Percentiles rank a stretch among this genome's conserved stretches.
Evolutionary conservation across 2,888 invertebrate species (phyloP).

Genomic region (Hylaea fasciaria): DNA sequence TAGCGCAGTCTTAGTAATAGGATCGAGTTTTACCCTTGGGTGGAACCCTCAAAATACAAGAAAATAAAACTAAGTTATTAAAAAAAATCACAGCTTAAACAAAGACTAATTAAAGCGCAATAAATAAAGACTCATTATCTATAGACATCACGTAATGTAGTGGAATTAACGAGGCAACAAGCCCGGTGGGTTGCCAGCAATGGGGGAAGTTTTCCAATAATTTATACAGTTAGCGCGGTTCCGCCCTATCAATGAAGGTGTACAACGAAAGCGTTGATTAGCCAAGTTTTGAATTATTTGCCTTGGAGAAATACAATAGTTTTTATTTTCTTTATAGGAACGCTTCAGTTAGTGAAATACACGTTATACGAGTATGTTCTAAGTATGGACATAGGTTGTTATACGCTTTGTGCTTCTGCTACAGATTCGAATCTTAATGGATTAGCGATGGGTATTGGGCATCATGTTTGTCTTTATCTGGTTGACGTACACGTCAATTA

Average conservation of each 20-base stretch:
- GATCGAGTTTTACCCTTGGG: no score
- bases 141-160: slow-evolving; percentile 40
- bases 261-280: slow-evolving; percentile 38
- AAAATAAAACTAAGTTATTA: no score
- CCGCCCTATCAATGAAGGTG: slow-evolving; percentile 49
- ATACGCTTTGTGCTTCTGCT: no score
- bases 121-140: slow-evolving; percentile 30
- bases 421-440: no score
- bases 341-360: no score
- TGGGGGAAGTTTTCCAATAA: slow-evolving; percentile 56
- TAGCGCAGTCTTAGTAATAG: no score
- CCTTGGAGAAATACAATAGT: slow-evolving; percentile 8
- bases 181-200: slow-evolving; percentile 35
- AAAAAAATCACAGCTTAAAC: neutral
- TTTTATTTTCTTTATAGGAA: neutral
- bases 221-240: slow-evolving; percentile 43
- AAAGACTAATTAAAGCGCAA: slow-evolving; percentile 22
- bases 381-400: no score
- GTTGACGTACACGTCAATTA: no score
- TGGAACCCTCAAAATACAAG: no score
- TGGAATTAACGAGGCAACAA: slow-evolving; percentile 36
- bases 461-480: no score
- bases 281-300: slow-evolving; percentile 36
- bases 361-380: no score
- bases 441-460: no score